These are phyloP conservation scores for Engraulis encrasicolus DNA, from an alignment of 2,113 vertebrate species.

Conservation along the genomic window DNA sequence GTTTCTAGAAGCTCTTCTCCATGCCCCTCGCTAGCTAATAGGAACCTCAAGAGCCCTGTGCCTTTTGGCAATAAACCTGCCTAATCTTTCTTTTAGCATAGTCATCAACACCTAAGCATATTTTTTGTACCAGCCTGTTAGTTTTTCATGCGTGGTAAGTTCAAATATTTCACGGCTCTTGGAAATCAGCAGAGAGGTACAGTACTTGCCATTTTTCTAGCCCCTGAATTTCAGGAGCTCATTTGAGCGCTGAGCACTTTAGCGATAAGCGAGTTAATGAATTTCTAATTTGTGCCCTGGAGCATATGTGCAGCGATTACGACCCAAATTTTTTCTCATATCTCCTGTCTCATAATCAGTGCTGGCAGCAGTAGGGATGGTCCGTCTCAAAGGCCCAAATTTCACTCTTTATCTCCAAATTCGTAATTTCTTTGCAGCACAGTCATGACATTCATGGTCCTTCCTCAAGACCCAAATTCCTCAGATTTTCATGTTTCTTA, in stretches of 20 bases:
- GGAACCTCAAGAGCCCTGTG: too few species aligned
- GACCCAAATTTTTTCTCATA: not conserved
- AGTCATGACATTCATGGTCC: too few species aligned
- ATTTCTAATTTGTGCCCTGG: not conserved
- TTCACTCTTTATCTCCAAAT: too few species aligned
- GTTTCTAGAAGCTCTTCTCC: too few species aligned
- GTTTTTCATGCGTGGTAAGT: not conserved
- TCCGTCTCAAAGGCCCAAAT: slow-evolving; percentile 70
- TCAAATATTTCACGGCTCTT: too few species aligned
- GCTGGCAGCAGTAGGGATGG: slow-evolving; percentile 70
- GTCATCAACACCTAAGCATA: not conserved
- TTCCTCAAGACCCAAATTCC: too few species aligned
- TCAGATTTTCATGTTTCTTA: too few species aligned
- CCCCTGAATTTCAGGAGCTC: not conserved
- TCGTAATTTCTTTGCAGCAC: too few species aligned
- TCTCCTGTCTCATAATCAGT: not conserved
- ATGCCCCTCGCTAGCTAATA: too few species aligned
- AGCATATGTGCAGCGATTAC: not conserved
- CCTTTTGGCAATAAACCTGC: too few species aligned
- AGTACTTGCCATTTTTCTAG: not conserved
- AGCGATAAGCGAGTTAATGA: not conserved
- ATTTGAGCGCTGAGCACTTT: not conserved
- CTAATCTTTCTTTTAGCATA: too few species aligned
- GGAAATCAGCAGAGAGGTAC: not conserved
- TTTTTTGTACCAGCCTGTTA: not conserved